Base-by-base conservation (phyloP, 2,797 vertebrate species). In the Enteromius argenteus region DNA sequence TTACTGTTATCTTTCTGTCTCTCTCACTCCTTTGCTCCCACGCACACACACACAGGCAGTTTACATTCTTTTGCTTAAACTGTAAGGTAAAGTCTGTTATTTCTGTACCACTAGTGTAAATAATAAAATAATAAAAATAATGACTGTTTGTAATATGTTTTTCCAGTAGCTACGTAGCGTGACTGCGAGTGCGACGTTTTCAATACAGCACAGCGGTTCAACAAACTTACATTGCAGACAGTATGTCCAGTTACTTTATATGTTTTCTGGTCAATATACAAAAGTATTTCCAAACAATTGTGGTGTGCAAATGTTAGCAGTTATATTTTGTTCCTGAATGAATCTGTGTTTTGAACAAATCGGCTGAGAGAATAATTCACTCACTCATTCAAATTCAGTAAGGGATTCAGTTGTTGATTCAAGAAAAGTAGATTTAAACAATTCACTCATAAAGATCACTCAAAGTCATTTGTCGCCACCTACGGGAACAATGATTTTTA, bases 1-100 rank as follows among this genome's bases (percentile, higher is more conserved):
- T 80, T 83, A 91, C 84, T 88, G 87, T 89, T 88, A 90, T 88
- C 89, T 85, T 76, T 77, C 84, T 37, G 46, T 72, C 51, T 64
- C 85, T 83, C 14, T 68, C 39, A 21, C 58, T n/a, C 14, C 14
- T 11, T 44, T 17, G 5, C 72, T 67, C 78, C 6, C 37, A 21
- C 56, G 27, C 71, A 62, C 76, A 23, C 42, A 51, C 46, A 80
- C 30, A 69, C 1, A 78, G 56, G 27, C 9, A 32, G 15, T 30
- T n/a, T 56, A 56, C 9, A 7, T 56, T 75, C 2, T 53, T 58
- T 35, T 67, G 37, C 51, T 58, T 46, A 21, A 21, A 78, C 35
- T 27, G 17, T 60, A 39, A 71, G 49, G 35, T 11, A 46, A 66
- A 79, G 60, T 35, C 23, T 62, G 56, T 56, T 2, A 75, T 39